Evolutionary conservation across 1,140 invertebrate genomes (phyloP).

Genomic region (Papilio aristodemus): DNA sequence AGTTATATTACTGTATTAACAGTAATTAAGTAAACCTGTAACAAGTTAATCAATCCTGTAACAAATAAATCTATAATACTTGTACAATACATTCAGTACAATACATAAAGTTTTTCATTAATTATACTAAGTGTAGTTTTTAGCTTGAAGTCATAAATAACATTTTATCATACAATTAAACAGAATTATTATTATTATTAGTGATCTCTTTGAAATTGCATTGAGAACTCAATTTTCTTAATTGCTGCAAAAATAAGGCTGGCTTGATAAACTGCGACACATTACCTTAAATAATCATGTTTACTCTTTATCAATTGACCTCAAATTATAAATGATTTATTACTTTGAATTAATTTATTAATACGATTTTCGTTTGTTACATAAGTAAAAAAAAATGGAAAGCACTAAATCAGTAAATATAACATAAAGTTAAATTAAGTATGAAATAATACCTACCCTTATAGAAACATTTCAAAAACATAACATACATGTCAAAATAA

Average conservation of each 20-base stretch:
- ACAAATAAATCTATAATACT: too few relatives aligned
- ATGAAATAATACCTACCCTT: not conserved
- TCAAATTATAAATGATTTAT: slow-evolving; percentile 3
- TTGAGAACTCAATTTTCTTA: not conserved
- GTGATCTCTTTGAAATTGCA: not conserved
- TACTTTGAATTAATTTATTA: not conserved
- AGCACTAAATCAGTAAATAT: not conserved
- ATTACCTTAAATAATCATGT: slow-evolving; percentile 13
- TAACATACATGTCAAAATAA: not conserved
- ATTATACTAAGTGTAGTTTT: too few relatives aligned
- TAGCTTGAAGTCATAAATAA: too few relatives aligned
- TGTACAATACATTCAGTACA: too few relatives aligned
- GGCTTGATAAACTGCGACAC: slow-evolving; percentile 11
- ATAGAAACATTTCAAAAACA: not conserved
- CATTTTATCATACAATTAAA: too few relatives aligned
- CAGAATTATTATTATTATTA: too few relatives aligned
- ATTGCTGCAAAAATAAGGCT: not conserved
- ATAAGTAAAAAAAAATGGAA: not conserved
- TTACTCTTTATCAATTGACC: slow-evolving; percentile 10
- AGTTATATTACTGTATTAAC: not conserved
- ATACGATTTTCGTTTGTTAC: not conserved
- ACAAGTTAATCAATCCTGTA: not conserved
- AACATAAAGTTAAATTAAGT: not conserved
- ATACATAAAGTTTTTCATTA: too few relatives aligned
- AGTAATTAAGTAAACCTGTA: not conserved